Evolutionary conservation across 2,888 invertebrate genomes (phyloP), one percentile per base, ranked within the genome.

Genomic region (Drosophila hamatofila): DNA sequence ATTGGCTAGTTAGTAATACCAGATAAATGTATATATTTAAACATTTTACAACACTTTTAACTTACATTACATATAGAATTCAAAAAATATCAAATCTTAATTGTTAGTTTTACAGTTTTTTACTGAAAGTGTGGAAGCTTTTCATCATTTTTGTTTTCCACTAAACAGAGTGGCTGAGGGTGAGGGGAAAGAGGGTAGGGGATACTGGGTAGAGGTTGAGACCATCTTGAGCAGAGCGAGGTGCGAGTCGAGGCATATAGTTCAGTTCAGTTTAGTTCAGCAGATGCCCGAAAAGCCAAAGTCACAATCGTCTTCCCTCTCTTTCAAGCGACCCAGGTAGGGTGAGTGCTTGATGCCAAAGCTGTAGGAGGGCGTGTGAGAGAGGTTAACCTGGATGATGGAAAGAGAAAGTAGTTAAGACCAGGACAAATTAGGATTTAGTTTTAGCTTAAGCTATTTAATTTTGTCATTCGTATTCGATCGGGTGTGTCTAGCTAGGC

Each of bases 261-360:
- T 80, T 90, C 72, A 92, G 76, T 16, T 90, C 72, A 92, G 76
- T 16, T 51, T 3, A n/a, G 41, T 78, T 90, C 72, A 92, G 77
- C 91, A 91, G 62, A 92, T 91, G 54, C 91, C 91, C 48, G 91
- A 92, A 72, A 92, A 91, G 55, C 90, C 83, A 35, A 80, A 86
- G 67, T 91, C 90, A 37, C 81, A 85, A 37, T 90, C 80, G 49
- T 65, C 60, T 21, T 76, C 77, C 68, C 74, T 80, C 68, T 93
- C 92, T 37, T 90, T 91, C 54, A 93, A 87, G 49, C 94, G 94
- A 18, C 95, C 95, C 79, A 95, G 94, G 88, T 96, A 95, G 21
- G 95, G 96, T n/a, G 97, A 97, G 93, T 97, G 97, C 92, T 96
- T 96, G 87, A 97, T 97, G 78, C 97, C 97, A 90, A 97, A 97